Base-by-base conservation (phyloP, 2,113 vertebrate genomes). In the Ceyx melanurus region DNA sequence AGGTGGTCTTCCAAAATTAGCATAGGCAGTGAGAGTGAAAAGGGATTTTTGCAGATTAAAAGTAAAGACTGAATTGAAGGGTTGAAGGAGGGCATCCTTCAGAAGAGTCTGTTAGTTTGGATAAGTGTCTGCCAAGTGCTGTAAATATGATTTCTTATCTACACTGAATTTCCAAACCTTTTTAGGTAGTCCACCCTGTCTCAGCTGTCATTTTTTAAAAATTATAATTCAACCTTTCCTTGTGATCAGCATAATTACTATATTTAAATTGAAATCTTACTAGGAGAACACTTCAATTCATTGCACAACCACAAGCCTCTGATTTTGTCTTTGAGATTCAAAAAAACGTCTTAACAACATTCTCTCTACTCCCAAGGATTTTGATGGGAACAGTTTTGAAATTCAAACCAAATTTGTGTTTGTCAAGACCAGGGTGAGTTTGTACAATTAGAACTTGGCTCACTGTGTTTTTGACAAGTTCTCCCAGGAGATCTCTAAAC, bases 401-500 rank as follows among this genome's bases (percentile, higher is more conserved):
- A 92, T 82, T 86, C 50, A 95, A 82, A 87, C 76, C 60, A 73
- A 89, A 89, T 58, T 78, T 94, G 54, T 90, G 79, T 94, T 96
- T 97, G 53, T 90, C 89, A 95, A 84, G 92, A 90, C 48, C 21
- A 70, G 40, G 35, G n/a, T 82, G 81, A 92, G 53, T 81, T 89
- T 89, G 28, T 95, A 65, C 87, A 92, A 92, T 96, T 97, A 97
- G 91, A 92, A 82, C 64, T 71, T 54, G 84, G 51, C 91, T 95
- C n/a, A 25, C 53, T 93, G 74, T 93, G 79, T 77, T 97, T 97
- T 89, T 93, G 90, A 95, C 77, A 96, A 73, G 60, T 83, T 93
- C 70, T 95, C 92, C 68, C 91, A 51, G 88, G 88, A 91, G 88
- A 66, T 92, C 96, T 95, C 80, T 93, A 90, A 96, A 97, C 95